Percentiles rank a stretch among this genome's conserved stretches.
phyloP scores from a whole-genome alignment of 1,140 invertebrate species.

The Goniozus legneri region DNA sequence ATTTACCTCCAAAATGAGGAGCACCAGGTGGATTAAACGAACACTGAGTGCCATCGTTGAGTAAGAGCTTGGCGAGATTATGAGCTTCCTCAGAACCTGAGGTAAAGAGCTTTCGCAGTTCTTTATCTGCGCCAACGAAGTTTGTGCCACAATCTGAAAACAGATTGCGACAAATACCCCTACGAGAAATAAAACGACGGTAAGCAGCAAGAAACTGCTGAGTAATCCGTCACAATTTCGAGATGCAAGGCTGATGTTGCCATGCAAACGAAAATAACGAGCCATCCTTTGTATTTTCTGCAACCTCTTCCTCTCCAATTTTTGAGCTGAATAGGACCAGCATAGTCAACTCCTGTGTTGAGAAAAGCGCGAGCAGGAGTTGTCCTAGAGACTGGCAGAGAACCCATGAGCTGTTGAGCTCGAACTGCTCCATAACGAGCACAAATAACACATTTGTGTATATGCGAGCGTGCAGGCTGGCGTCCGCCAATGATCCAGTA shows the following conservation, averaged over 20 bases:
- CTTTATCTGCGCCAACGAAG: no score
- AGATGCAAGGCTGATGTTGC: background rate
- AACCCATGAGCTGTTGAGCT: constrained; percentile 1
- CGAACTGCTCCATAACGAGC: no score
- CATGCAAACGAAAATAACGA: background rate
- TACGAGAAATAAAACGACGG: background rate
- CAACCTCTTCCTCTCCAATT: background rate
- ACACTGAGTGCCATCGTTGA: background rate
- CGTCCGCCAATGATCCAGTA: constrained; percentile 31
- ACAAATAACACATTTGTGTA: no score
- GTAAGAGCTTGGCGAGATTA: background rate
- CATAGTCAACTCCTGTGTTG: background rate
- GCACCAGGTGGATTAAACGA: no score
- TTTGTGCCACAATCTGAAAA: no score
- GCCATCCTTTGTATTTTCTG: background rate
- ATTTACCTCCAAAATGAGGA: no score
- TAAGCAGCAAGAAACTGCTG: background rate
- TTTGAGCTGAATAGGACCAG: background rate
- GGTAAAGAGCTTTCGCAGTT: background rate
- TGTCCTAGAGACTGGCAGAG: background rate
- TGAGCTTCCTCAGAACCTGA: background rate
- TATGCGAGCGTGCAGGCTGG: constrained; percentile 1
- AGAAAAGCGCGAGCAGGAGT: background rate
- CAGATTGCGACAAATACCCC: no score
- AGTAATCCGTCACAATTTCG: no score